Evolutionary conservation across 1,140 invertebrate species (phyloP).

Genomic region (Campoletis sonorensis): DNA sequence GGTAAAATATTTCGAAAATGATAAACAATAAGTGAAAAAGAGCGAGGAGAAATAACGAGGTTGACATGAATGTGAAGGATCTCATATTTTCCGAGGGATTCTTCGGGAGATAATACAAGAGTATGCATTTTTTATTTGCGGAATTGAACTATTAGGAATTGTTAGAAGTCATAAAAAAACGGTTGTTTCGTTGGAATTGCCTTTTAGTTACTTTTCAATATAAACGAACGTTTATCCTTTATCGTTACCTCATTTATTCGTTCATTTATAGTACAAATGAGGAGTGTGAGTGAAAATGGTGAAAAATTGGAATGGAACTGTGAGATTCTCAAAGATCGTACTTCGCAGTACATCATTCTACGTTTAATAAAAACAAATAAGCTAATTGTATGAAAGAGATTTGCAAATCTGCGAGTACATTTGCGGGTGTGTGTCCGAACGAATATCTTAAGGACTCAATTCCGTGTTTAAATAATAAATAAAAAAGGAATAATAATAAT

Average conservation of each 20-base stretch:
- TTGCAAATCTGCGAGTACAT: neutral
- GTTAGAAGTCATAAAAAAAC: too few relatives aligned
- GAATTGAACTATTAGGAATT: too few relatives aligned
- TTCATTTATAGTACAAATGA: neutral
- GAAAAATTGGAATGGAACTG: neutral
- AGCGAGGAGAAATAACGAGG: too few relatives aligned
- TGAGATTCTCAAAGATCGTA: neutral
- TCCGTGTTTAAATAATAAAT: slow-evolving; percentile 41
- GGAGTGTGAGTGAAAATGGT: neutral
- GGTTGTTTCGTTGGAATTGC: neutral
- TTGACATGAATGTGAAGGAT: too few relatives aligned
- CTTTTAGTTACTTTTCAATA: neutral
- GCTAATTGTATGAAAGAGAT: neutral
- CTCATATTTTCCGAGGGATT: too few relatives aligned
- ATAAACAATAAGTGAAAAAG: too few relatives aligned
- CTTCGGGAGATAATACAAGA: too few relatives aligned
- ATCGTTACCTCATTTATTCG: neutral
- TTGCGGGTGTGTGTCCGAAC: neutral
- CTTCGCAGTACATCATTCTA: neutral
- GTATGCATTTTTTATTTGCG: too few relatives aligned
- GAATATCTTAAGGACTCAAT: slow-evolving; percentile 39
- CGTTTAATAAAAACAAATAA: neutral
- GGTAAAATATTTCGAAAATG: too few relatives aligned
- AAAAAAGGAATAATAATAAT: too few relatives aligned
- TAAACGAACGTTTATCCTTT: neutral